phyloP scores from a whole-genome alignment of 2,888 invertebrate species.

The Tiliacea aurago region DNA sequence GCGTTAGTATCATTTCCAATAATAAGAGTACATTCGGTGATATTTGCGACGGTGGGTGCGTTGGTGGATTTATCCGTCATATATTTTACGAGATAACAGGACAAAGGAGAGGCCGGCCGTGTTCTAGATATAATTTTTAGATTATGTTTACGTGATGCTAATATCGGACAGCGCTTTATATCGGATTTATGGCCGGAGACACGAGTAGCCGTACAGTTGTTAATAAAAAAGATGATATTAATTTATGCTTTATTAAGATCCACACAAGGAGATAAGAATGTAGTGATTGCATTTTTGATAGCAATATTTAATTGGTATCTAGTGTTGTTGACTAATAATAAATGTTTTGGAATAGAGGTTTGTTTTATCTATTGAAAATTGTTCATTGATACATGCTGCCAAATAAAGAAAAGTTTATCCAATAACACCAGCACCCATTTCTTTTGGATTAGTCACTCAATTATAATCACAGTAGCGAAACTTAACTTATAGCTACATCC shows the following conservation, averaged over 20 bases:
- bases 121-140: conserved; percentile 46
- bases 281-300: neutral
- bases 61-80: conserved; percentile 37
- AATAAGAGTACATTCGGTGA: conserved; percentile 36
- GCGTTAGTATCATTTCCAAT: conserved; percentile 59
- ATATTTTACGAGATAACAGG: conserved; percentile 51
- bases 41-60: conserved; percentile 20
- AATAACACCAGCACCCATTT: neutral
- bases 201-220: conserved; percentile 7
- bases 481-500: neutral
- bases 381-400: neutral
- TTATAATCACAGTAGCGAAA: neutral
- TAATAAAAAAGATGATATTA: conserved; percentile 13
- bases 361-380: neutral
- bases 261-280: neutral
- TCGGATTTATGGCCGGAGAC: conserved; percentile 34
- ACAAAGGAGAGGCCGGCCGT: conserved; percentile 40
- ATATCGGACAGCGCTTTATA: conserved; percentile 49
- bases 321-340: neutral
- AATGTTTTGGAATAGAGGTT: neutral
- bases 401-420: neutral
- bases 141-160: conserved; percentile 58
- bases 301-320: neutral
- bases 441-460: neutral
- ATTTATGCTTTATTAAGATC: conserved; percentile 1